phyloP scores from a whole-genome alignment of 2,113 vertebrate genomes.

The Cololabis saira region DNA sequence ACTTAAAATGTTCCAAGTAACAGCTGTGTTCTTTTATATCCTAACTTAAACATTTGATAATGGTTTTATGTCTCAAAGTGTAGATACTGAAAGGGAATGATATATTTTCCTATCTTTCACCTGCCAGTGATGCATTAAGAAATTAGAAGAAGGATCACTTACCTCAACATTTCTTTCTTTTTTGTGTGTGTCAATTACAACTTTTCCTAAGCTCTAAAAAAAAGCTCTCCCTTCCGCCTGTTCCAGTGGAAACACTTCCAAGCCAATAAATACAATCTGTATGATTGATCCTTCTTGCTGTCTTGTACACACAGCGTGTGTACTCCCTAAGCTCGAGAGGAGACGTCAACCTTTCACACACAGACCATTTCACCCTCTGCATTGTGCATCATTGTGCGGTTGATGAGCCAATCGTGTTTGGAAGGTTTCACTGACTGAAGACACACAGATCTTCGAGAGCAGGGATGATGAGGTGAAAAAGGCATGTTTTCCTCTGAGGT shows the following conservation, averaged over 20 bases:
- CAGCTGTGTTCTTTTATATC: too few relatives aligned
- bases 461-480: slow-evolving; percentile 15
- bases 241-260: slow-evolving; percentile 37
- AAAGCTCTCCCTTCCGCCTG: not conserved
- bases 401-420: slow-evolving; percentile 43
- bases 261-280: slow-evolving; percentile 51
- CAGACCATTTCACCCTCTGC: slow-evolving; percentile 54
- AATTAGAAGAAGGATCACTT: too few relatives aligned
- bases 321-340: slow-evolving; percentile 46
- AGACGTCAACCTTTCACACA: slow-evolving; percentile 74
- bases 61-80: too few relatives aligned
- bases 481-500: slow-evolving; percentile 60
- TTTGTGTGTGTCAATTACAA: not conserved
- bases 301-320: slow-evolving; percentile 64
- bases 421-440: too few relatives aligned
- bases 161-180: not conserved
- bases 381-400: slow-evolving; percentile 56
- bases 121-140: too few relatives aligned
- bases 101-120: too few relatives aligned
- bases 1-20: too few relatives aligned
- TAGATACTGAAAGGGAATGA: too few relatives aligned
- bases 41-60: too few relatives aligned
- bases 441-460: slow-evolving; percentile 7
- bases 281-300: slow-evolving; percentile 58
- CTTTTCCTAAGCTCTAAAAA: not conserved